Base-by-base conservation (phyloP, 2,113 vertebrate species). In the Sapayoa aenigma region DNA sequence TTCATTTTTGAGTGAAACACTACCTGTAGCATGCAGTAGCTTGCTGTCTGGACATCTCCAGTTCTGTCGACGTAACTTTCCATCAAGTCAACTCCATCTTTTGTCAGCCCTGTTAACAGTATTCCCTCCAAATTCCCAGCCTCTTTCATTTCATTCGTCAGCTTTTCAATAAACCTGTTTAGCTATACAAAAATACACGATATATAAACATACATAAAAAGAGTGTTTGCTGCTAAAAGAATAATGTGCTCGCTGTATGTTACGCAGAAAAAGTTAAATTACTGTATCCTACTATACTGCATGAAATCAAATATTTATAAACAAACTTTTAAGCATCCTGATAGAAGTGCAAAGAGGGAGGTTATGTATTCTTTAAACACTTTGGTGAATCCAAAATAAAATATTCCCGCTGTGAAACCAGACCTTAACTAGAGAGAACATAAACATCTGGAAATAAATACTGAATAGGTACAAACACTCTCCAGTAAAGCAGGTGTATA, bases 1-100 rank as follows among this genome's bases (percentile, higher is more conserved):
- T n/a, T 46, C 73, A 39, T 47, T 82, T 78, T 49, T 3, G 4
- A 92, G 39, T 65, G 44, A 66, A 82, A 88, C 65, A 97, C 97
- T 92, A 99, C 99, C 99, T 99, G 99, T 37, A 99, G 95, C 99
- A 99, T 99, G 96, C 99, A 99, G 96, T 99, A 99, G 84, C 99
- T 99, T 66, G 99, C 99, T 7, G 99, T 99, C 97, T 99, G 99
- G 28, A 99, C 99, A 44, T 99, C 99, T 82, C 99, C 99, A 5
- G 99, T 99, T 89, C 98, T 98, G 84, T 99, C 99, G 69, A 99
- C 99, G 0, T 99, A 99, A 95, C 99, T 99, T 97, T 99, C 99
- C 98, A 99, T 99, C 55, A 99, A 97, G 87, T 99, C 99, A n/a
- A 99, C 99, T 30, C 99, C 99, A 84, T 99, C 99, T 92, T 99